These are phyloP conservation scores for Tetropium fuscum DNA, from an alignment of 2,888 invertebrate genomes.

Conservation along the genomic window DNA sequence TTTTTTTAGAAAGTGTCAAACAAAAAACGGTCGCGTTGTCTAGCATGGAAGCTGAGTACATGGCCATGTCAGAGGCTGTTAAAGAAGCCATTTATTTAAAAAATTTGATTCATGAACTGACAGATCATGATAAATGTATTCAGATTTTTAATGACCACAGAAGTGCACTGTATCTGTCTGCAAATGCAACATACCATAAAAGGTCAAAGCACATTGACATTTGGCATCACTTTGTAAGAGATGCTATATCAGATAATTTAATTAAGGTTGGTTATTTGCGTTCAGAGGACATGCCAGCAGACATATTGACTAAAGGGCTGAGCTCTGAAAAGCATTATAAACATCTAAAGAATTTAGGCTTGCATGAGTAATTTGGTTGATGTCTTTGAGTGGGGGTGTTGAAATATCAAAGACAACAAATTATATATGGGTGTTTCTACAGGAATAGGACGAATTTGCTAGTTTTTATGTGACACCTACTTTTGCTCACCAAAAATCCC, in stretches of 20 bases:
- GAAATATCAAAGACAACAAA: too few relatives aligned
- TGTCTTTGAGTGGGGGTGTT: not conserved
- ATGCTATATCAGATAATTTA: conserved; percentile 17
- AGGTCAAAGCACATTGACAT: conserved; percentile 6
- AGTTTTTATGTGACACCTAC: too few relatives aligned
- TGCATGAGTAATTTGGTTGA: not conserved
- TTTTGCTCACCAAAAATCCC: too few relatives aligned
- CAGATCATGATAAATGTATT: conserved; percentile 12
- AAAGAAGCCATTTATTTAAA: conserved; percentile 36
- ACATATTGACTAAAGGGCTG: conserved; percentile 11
- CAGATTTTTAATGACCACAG: conserved; percentile 30
- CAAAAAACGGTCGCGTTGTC: conserved; percentile 48
- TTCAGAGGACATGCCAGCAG: conserved; percentile 13
- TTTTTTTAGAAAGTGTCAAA: conserved; percentile 30
- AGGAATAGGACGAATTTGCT: too few relatives aligned
- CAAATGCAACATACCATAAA: conserved; percentile 26
- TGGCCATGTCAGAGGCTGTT: conserved; percentile 44
- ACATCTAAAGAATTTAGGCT: not conserved
- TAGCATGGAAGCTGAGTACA: conserved; percentile 50
- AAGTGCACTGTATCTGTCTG: conserved; percentile 26
- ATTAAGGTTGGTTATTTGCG: conserved; percentile 12
- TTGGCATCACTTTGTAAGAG: not conserved
- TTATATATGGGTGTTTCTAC: too few relatives aligned
- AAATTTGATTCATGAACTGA: conserved; percentile 25
- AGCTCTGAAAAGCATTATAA: conserved; percentile 4